Evolutionary conservation across 2,113 vertebrate species (phyloP).

Genomic region (Glareola pratincola): DNA sequence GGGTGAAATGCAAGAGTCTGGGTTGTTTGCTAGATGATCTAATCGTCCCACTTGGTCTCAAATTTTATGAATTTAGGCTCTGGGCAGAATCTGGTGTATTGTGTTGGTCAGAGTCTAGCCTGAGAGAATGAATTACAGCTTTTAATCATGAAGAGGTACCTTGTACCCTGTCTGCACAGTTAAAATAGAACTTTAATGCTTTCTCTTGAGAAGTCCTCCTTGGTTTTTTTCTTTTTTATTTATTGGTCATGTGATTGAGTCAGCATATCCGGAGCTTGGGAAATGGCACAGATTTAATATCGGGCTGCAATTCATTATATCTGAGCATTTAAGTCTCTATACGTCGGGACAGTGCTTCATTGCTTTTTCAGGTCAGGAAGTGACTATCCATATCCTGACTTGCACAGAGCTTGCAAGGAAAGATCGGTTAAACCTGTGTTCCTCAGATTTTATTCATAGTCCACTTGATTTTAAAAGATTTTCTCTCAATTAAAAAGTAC

Average conservation of each 20-base stretch:
- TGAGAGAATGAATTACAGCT: not conserved
- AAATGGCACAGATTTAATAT: not conserved
- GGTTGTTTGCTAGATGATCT: not conserved
- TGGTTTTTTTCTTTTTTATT: not conserved
- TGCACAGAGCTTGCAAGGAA: not conserved
- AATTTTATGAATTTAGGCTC: not conserved
- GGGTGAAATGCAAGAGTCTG: not conserved
- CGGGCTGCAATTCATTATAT: not conserved
- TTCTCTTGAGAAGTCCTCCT: not conserved
- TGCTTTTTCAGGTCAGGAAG: not conserved
- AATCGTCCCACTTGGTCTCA: not conserved
- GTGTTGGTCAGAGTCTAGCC: not conserved
- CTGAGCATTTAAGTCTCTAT: not conserved
- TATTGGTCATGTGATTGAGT: not conserved
- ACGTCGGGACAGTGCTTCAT: not conserved
- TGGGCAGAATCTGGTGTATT: not conserved
- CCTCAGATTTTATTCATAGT: not conserved
- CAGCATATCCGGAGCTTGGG: not conserved
- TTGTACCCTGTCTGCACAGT: not conserved
- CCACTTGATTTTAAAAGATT: not conserved
- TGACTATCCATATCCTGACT: not conserved
- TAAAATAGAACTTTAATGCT: not conserved
- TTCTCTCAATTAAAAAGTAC: not conserved
- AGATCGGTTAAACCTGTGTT: not conserved
- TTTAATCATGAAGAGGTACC: not conserved